Evolutionary conservation across 2,113 vertebrate genomes (phyloP), one percentile per base, ranked within the genome.

Genomic region (Solenodon paradoxus): DNA sequence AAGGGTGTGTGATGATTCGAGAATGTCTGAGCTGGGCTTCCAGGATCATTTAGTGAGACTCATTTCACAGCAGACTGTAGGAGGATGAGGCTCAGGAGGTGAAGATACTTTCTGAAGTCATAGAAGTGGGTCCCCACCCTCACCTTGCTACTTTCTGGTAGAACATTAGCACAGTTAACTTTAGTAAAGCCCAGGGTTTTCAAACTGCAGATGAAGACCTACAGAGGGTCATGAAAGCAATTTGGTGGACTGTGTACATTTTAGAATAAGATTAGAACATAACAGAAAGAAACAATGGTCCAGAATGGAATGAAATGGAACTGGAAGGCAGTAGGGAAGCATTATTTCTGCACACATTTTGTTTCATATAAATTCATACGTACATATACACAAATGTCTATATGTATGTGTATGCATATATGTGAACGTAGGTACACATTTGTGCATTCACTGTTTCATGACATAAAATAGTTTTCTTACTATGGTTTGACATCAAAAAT

Each of bases 381-480:
- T 7, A 9, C 8, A 26, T 9, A 57, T 17, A 17, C 2, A 53
- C 22, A 40, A 1, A 1, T 15, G 7, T 30, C 0, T 26, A 15
- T 19, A 12, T 30, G 7, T 32, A 16, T 47, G 28, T 55, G 16
- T 55, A 10, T 57, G 26, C 28, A 7, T 17, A 0, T 30, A 4
- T 15, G 5, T 13, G n/a, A n/a, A n/a, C n/a, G n/a, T n/a, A n/a
- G n/a, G 20, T 57, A 55, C 53, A 55, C 53, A 47, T 78, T 20
- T 47, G 38, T 24, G 15, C n/a, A 5, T 45, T 85, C 26, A 72
- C 35, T 38, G 17, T 13, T 55, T 22, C 42, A 1, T 20, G 19
- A 61, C 74, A n/a, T 40, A 32, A 55, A 63, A 61, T 64, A 9
- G 6, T 55, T 63, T 82, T 79, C 35, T 82, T 49, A 19, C 61